Conservation (phyloP, 2,797 vertebrate genomes). For the Ptychobarbus kaznakovi region DNA sequence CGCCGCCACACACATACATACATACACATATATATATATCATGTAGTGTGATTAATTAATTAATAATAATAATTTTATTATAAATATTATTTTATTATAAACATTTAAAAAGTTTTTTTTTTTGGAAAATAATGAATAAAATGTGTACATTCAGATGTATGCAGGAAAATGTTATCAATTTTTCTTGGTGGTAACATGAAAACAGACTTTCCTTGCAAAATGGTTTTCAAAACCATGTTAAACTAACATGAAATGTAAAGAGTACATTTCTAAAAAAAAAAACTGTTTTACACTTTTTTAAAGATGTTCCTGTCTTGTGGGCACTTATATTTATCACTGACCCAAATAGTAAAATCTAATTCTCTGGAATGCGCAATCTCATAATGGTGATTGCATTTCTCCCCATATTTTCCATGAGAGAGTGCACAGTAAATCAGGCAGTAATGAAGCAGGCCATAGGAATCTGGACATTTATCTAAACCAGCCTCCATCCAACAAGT, state of each 20-base stretch:
- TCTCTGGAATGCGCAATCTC: constrained; percentile 31
- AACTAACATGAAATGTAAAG: not conserved
- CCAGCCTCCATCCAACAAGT: constrained; percentile 50
- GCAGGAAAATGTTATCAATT: no score
- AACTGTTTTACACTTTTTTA: not conserved
- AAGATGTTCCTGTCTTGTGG: not conserved
- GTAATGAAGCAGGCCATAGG: constrained; percentile 43
- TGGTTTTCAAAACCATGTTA: not conserved
- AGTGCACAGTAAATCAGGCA: constrained; percentile 63
- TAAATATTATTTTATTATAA: no score
- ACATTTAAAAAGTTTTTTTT: no score
- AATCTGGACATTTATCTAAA: constrained; percentile 57
- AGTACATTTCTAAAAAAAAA: not conserved
- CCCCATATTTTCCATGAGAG: constrained; percentile 63
- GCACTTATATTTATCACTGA: constrained; percentile 17
- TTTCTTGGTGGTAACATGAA: not conserved
- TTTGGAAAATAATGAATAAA: no score
- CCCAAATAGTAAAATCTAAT: constrained; percentile 29
- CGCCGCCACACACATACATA: no score
- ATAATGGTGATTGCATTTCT: constrained; percentile 40
- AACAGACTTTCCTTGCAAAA: not conserved
- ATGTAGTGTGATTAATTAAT: no score
- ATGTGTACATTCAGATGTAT: no score
- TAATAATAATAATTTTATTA: not conserved
- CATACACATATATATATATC: no score